Conservation (phyloP, 2,888 invertebrate species). For the Philonicus albiceps region DNA sequence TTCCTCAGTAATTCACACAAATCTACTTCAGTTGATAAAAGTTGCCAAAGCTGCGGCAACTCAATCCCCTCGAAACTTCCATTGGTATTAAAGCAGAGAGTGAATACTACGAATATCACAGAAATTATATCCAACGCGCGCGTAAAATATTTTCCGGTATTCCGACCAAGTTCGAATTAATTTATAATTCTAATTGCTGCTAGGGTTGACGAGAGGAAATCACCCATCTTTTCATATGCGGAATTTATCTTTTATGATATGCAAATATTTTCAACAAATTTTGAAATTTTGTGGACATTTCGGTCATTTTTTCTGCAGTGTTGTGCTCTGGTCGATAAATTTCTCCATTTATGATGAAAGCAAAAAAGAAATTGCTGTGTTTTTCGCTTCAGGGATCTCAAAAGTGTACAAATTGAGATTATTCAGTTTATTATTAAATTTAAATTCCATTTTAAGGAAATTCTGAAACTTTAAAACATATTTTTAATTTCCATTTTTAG, state of each 20-base stretch:
- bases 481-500: no score
- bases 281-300: neutral
- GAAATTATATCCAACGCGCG: neutral
- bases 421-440: neutral
- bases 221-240: neutral
- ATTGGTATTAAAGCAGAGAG: neutral
- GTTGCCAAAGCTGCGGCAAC: neutral
- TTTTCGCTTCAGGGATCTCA: neutral
- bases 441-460: neutral
- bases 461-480: neutral
- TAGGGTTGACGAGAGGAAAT: neutral
- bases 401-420: constrained; percentile 12
- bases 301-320: neutral
- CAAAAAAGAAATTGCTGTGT: neutral
- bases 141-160: neutral
- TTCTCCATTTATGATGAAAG: neutral
- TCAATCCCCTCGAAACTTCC: neutral
- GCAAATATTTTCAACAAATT: constrained; percentile 10
- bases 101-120: neutral
- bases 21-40: neutral
- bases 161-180: neutral
- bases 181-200: constrained; percentile 2
- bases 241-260: constrained; percentile 24
- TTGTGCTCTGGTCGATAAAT: neutral
- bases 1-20: neutral